Evolutionary conservation across 2,888 invertebrate species (phyloP).

Genomic region (Chelonus formosanus): DNA sequence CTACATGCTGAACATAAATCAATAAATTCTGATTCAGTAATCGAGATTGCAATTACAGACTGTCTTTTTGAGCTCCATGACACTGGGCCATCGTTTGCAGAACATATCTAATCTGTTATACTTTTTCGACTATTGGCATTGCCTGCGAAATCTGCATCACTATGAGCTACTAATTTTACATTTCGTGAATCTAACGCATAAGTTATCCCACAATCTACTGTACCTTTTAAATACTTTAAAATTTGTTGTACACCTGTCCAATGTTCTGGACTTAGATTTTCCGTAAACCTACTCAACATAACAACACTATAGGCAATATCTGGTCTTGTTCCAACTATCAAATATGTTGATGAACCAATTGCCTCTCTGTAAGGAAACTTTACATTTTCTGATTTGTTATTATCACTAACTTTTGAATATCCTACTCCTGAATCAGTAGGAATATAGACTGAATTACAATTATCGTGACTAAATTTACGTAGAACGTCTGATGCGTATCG

Average conservation of each 20-base stretch:
- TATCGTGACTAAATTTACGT: too few relatives aligned
- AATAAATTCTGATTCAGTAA: too few relatives aligned
- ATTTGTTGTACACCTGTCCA: constrained; percentile 26
- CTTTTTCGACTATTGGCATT: constrained; percentile 8
- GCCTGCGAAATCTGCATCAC: constrained; percentile 23
- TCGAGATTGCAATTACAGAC: too few relatives aligned
- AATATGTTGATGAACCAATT: constrained; percentile 13
- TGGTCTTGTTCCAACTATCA: constrained; percentile 12
- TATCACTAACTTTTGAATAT: neutral
- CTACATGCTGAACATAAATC: too few relatives aligned
- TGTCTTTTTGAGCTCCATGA: too few relatives aligned
- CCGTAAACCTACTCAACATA: constrained; percentile 8
- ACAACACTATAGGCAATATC: constrained; percentile 22
- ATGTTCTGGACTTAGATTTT: constrained; percentile 14
- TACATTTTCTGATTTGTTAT: neutral
- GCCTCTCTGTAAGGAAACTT: constrained; percentile 24
- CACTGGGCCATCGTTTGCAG: too few relatives aligned
- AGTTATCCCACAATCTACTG: constrained; percentile 13
- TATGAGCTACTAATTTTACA: neutral
- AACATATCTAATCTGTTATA: too few relatives aligned
- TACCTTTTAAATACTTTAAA: constrained; percentile 27
- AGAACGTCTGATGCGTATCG: too few relatives aligned
- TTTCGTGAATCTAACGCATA: neutral
- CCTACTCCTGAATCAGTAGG: too few relatives aligned
- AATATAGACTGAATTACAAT: too few relatives aligned